Percentiles rank a stretch among this genome's conserved stretches.
Evolutionary conservation across 2,113 vertebrate species (phyloP).

Genomic region (Bos javanicus): DNA sequence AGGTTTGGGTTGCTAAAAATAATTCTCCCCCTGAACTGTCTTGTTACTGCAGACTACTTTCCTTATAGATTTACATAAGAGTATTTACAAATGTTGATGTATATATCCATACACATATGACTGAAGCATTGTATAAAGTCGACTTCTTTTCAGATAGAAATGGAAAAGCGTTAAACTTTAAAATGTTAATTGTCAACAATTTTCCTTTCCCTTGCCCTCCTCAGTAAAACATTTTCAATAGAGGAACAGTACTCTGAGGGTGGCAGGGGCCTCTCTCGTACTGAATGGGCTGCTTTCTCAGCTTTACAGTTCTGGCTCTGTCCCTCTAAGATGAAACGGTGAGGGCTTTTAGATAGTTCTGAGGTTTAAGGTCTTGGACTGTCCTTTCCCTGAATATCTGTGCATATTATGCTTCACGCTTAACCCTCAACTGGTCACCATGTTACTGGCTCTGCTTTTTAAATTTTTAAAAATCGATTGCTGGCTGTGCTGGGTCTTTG

Average conservation of each 20-base stretch:
- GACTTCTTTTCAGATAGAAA: not conserved
- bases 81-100: not conserved
- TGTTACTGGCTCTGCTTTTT: not conserved
- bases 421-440: not conserved
- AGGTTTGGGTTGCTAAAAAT: not conserved
- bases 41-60: not conserved
- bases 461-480: not conserved
- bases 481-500: not conserved
- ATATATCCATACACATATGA: not conserved
- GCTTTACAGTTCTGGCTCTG: not conserved
- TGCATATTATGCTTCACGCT: not conserved
- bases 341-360: not conserved
- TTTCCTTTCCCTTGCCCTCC: not conserved
- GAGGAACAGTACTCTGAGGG: not conserved
- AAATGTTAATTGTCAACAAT: not conserved
- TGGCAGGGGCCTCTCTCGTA: not conserved
- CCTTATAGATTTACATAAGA: not conserved
- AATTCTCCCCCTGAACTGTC: not conserved
- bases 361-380: not conserved
- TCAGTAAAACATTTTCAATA: not conserved
- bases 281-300: not conserved
- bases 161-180: not conserved
- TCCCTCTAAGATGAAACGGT: not conserved
- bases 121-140: not conserved
- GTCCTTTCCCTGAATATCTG: not conserved